Conservation (phyloP, 2,888 invertebrate genomes). For the Formica aserva region DNA sequence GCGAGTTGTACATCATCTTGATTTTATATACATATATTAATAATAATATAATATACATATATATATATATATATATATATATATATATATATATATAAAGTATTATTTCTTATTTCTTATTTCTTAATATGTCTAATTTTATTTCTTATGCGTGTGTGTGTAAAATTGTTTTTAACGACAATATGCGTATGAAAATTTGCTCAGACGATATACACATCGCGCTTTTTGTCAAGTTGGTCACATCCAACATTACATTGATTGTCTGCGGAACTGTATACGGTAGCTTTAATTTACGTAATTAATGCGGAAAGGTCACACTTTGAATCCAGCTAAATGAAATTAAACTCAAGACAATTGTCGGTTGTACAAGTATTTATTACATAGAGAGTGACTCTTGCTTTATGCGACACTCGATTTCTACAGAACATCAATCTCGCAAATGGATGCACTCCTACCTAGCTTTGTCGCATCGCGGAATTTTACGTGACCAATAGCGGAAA, state of each 20-base stretch:
- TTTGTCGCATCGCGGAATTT: constrained; percentile 22
- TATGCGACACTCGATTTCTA: constrained; percentile 3
- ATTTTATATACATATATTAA: neutral
- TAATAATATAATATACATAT: neutral
- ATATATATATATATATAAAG: neutral
- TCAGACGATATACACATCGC: neutral
- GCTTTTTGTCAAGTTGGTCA: neutral
- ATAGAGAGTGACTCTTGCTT: neutral
- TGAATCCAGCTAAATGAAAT: constrained; percentile 14
- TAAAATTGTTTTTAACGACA: constrained; percentile 23
- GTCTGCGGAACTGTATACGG: neutral
- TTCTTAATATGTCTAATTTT: neutral
- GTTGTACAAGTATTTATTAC: neutral
- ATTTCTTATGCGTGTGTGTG: neutral
- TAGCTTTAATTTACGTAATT: constrained; percentile 41
- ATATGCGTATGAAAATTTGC: constrained; percentile 20
- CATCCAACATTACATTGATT: constrained; percentile 2
- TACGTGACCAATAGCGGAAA: constrained; percentile 46
- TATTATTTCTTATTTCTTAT: neutral
- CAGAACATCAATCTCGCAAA: constrained; percentile 35
- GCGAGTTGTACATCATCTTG: constrained; percentile 1
- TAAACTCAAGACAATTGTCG: neutral
- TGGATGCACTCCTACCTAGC: neutral
- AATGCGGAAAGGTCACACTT: neutral
- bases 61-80: neutral